These are phyloP conservation scores for Pocillopora damicornis DNA, from an alignment of 64 coral and sea anemone genomes.

Conservation along the genomic window DNA sequence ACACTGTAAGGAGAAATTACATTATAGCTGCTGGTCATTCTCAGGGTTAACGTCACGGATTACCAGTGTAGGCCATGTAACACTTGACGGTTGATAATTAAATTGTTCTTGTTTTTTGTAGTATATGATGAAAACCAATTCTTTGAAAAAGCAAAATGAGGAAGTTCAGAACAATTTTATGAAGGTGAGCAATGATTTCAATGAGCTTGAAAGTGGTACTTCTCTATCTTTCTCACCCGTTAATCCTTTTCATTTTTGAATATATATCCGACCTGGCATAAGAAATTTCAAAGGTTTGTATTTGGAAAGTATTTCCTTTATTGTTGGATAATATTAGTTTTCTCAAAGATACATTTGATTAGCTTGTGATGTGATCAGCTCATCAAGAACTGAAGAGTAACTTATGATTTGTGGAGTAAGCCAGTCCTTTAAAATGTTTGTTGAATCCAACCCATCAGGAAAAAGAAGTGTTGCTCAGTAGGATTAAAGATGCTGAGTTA, in stretches of 20 bases:
- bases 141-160: slow-evolving; percentile 38
- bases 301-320: no score
- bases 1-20: no score
- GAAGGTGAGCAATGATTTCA: not conserved
- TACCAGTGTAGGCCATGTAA: not conserved
- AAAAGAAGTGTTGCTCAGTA: slow-evolving; percentile 29
- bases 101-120: not conserved
- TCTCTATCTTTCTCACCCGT: no score
- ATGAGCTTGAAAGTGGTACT: not conserved
- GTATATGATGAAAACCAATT: slow-evolving; percentile 54
- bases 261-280: no score
- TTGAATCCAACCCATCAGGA: slow-evolving; percentile 18
- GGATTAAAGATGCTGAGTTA: slow-evolving; percentile 32
- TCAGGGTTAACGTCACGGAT: no score
- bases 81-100: not conserved
- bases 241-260: no score
- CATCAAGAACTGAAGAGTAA: not conserved
- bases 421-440: not conserved
- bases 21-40: no score
- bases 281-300: no score
- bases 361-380: no score
- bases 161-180: slow-evolving; percentile 8
- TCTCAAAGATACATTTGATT: no score
- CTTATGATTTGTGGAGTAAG: not conserved
- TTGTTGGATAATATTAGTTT: no score